Evolutionary conservation across 2,113 vertebrate genomes (phyloP), one percentile per base, ranked within the genome.

Genomic region (Salvator merianae): DNA sequence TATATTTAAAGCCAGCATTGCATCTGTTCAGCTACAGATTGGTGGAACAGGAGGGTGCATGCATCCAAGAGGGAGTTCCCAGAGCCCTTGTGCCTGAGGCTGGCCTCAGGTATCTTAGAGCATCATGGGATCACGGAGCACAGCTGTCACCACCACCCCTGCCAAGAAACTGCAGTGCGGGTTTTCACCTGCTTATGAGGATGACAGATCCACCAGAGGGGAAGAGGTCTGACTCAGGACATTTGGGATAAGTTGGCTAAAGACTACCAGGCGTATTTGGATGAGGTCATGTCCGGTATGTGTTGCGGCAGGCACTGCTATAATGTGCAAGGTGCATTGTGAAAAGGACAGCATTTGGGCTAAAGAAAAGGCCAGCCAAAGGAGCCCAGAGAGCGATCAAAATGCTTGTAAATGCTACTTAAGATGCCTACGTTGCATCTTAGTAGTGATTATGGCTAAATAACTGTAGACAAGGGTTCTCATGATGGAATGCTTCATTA

Each of bases 51-150:
- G 0, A 78, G 85, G 81, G 75, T 87, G 81, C 28, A 55, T 2
- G 22, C 43, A 16, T 72, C 85, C 80, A 72, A 55, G 59, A 22
- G 81, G 81, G 85, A 83, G 24, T 72, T 73, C 14, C 69, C 69
- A 63, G 79, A 55, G 38, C 30, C 32, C 1, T 79, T 0, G 62
- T 18, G 65, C 69, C 88, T 71, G 30, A 10, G 0, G 81, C 82
- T 86, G 79, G 66, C 24, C 63, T 50, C 7, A 32, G 86, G 47
- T 40, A 18, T 66, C 55, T 0, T 0, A 6, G 69, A 87, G 53
- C 0, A 26, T 3, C 0, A 26, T 79, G 59, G 84, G 69, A 75
- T 32, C 62, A 30, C 6, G 0, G 0, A 63, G 69, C n/a, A 63
- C 68, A 73, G 59, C 81, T 79, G 75, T 73, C 69, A n/a, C 69